A percentile compares a stretch with the other conserved stretches of the same genome.
Conservation (phyloP, 2,113 vertebrate species). For the Gallinago undulata region DNA sequence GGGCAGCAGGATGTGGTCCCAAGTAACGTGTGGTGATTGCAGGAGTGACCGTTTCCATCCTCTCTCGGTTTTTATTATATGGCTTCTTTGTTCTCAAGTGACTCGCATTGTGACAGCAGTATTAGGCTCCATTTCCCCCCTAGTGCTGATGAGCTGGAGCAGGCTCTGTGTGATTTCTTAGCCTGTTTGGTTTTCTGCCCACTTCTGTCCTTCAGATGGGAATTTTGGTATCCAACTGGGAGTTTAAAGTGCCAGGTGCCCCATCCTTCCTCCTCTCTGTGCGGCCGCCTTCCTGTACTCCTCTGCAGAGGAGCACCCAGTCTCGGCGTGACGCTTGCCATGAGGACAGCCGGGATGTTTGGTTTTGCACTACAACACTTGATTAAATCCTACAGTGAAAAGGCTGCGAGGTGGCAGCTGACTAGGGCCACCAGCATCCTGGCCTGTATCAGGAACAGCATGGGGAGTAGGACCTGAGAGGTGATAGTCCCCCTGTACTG, state of each 20-base stretch:
- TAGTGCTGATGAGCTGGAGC: background rate
- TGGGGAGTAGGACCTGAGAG: too few relatives aligned
- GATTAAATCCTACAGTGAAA: background rate
- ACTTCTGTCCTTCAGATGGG: background rate
- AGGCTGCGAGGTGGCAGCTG: background rate
- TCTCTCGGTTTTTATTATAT: background rate
- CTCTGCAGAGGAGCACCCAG: fast-evolving
- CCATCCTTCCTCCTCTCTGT: background rate
- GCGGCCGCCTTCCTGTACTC: background rate
- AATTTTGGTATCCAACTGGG: fast-evolving
- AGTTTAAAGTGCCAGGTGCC: fast-evolving
- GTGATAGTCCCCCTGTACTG: too few relatives aligned
- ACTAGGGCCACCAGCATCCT: background rate
- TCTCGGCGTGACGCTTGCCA: background rate
- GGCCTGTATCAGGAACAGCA: too few relatives aligned
- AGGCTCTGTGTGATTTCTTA: background rate
- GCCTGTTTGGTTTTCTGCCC: background rate
- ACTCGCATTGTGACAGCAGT: background rate
- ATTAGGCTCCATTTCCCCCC: background rate
- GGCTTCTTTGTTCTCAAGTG: background rate
- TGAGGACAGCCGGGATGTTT: background rate
- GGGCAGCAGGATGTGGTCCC: background rate
- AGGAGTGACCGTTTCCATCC: background rate
- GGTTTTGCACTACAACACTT: background rate
- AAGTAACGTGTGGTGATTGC: fast-evolving